These are phyloP conservation scores for Spheniscus humboldti DNA, from an alignment of 2,797 vertebrate genomes.

Conservation along the genomic window DNA sequence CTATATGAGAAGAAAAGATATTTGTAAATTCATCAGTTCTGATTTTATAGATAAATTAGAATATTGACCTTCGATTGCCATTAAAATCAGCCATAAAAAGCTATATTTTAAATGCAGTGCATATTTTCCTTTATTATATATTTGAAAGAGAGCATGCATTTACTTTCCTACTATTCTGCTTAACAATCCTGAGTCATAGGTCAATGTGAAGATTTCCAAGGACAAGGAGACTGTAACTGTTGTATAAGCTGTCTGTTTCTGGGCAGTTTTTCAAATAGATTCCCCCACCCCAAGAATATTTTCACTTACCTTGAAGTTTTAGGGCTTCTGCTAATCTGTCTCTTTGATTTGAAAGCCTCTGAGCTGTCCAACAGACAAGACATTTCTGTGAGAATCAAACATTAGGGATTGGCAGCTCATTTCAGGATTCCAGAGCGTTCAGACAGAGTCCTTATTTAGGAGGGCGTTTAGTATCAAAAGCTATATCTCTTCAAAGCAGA, in stretches of 20 bases:
- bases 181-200: neutral
- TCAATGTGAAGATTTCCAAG: conserved; percentile 44
- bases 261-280: neutral
- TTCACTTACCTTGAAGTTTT: neutral
- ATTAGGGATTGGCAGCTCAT: neutral
- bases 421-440: neutral
- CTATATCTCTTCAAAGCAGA: neutral
- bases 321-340: neutral
- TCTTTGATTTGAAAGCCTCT: neutral
- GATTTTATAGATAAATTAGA: neutral
- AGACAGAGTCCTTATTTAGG: neutral
- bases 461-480: neutral
- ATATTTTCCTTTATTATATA: neutral
- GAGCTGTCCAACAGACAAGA: neutral
- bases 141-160: neutral
- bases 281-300: neutral
- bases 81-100: neutral
- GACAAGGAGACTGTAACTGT: neutral
- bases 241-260: neutral
- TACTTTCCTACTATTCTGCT: neutral
- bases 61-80: neutral
- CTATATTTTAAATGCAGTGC: neutral
- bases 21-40: neutral
- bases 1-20: neutral
- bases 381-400: neutral